Conservation (phyloP, 2,888 invertebrate genomes). For the Teleogryllus oceanicus region DNA sequence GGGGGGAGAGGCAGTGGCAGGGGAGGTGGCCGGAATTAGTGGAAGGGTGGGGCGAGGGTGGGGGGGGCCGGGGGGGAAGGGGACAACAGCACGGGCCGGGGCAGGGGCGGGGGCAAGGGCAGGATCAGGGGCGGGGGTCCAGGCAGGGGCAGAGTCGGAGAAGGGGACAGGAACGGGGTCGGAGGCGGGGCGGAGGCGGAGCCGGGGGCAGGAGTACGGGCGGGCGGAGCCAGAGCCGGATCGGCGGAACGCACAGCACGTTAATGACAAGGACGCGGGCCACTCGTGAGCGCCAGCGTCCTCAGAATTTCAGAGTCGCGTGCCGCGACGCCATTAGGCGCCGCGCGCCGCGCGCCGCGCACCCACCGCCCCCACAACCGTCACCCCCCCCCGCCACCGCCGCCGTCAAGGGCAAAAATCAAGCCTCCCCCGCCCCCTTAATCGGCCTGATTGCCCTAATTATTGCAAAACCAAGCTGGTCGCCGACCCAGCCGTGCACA, state of each 20-base stretch:
- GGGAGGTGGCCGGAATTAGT: not conserved
- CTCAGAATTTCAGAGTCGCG: slow-evolving; percentile 18
- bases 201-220: not conserved
- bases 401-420: not conserved
- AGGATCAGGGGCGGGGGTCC: not conserved
- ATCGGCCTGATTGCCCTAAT: too few relatives aligned
- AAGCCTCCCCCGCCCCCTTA: not conserved
- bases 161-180: not conserved
- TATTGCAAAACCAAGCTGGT: too few relatives aligned
- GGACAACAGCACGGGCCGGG: not conserved
- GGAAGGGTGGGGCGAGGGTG: not conserved
- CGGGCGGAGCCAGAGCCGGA: not conserved
- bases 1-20: not conserved
- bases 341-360: not conserved
- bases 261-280: slow-evolving; percentile 18
- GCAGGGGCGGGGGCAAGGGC: not conserved
- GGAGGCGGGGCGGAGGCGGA: not conserved
- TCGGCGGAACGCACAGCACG: not conserved
- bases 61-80: too few relatives aligned
- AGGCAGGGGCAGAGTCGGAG: not conserved
- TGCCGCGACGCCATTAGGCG: slow-evolving; percentile 18
- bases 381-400: not conserved
- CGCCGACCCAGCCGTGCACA: too few relatives aligned
- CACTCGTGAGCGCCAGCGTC: not conserved
- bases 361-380: not conserved